Evolutionary conservation across 2,113 vertebrate species (phyloP).

Genomic region (Cyanoderma ruficeps): DNA sequence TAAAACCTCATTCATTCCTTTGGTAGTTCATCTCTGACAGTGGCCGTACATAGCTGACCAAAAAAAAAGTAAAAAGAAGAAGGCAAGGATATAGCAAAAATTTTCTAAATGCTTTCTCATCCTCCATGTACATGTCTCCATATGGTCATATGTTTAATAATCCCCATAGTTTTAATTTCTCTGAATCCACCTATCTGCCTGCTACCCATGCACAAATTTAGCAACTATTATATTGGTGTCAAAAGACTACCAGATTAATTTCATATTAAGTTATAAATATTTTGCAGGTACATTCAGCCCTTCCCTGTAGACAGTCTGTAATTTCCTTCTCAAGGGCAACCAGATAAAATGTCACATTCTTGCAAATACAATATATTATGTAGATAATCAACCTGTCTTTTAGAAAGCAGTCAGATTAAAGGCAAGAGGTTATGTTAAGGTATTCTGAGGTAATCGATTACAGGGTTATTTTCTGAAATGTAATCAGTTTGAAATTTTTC

Average conservation of each 20-base stretch:
- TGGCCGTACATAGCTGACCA: neutral
- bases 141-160: neutral
- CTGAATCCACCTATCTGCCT: neutral
- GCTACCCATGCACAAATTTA: neutral
- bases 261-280: neutral
- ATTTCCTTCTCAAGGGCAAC: neutral
- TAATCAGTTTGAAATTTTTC: neutral
- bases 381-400: neutral
- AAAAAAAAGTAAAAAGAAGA: neutral
- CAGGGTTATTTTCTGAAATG: neutral
- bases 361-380: neutral
- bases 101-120: neutral
- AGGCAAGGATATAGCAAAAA: neutral
- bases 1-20: neutral
- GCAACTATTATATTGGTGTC: neutral
- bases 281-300: neutral
- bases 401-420: neutral
- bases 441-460: neutral
- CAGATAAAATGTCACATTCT: accelerated
- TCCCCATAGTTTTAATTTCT: neutral
- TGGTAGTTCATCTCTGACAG: neutral
- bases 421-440: neutral
- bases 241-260: neutral
- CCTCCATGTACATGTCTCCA: neutral
- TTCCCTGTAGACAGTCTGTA: neutral